Evolutionary conservation across 1,140 invertebrate species (phyloP).

Genomic region (Diploscapter pachys): DNA sequence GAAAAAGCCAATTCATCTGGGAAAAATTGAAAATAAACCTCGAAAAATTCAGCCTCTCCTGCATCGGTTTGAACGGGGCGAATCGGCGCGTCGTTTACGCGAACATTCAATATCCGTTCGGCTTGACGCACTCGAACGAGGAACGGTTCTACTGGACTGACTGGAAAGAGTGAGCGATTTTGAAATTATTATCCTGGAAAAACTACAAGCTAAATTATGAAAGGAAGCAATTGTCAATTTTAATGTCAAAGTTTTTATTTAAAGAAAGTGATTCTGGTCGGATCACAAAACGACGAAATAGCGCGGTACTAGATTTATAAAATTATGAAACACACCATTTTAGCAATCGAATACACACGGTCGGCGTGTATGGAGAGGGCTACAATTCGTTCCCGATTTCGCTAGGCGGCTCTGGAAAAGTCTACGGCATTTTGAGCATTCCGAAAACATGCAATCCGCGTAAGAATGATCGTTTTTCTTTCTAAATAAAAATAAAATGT

Average conservation of each 20-base stretch:
- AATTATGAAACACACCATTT: conserved; percentile 14
- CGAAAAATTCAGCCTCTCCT: conserved; percentile 60
- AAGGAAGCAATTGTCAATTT: no score
- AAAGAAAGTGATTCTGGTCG: no score
- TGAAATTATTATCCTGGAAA: not conserved
- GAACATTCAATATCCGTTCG: conserved; percentile 83
- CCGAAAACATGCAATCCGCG: conserved; percentile 73
- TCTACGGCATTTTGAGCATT: conserved; percentile 81
- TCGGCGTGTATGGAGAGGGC: conserved; percentile 68
- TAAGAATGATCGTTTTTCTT: conserved; percentile 39
- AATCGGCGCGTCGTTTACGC: conserved; percentile 69
- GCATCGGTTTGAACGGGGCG: conserved; percentile 71
- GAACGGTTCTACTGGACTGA: conserved; percentile 91
- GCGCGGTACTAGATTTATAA: no score
- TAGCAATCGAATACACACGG: conserved; percentile 54
- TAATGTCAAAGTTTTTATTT: no score
- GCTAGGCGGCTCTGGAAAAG: conserved; percentile 77
- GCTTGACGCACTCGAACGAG: conserved; percentile 72
- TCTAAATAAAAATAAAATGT: conserved; percentile 13
- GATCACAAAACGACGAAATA: no score
- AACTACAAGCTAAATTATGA: no score
- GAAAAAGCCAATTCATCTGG: conserved; percentile 43
- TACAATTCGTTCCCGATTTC: conserved; percentile 59
- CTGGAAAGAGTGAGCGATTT: conserved; percentile 80
- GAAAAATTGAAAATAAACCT: conserved; percentile 16